Base-by-base conservation (phyloP, 2,888 invertebrate genomes). In the Caenorhabditis sp. region DNA sequence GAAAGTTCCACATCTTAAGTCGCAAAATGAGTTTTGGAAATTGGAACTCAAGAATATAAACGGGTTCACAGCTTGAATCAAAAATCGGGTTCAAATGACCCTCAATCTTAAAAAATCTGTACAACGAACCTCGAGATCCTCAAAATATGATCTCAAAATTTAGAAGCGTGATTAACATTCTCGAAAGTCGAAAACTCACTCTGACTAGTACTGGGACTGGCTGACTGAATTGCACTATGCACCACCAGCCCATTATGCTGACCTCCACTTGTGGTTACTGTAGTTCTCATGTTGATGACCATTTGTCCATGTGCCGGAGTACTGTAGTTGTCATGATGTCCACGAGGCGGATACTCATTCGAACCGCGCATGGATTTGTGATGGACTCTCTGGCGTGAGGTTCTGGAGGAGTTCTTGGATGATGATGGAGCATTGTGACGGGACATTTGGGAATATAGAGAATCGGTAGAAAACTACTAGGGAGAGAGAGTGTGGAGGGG, bases 271-370 rank as follows among this genome's bases (percentile, higher is more conserved):
- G 87, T 85, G 41, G 86, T 87, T 58, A 87, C 85, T 35, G 87
- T 87, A 12, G 87, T 87, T 61, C 85, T 86, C 85, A 87, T 70
- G 73, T 87, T 87, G 44, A 87, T 87, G 8, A 86, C 80, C 87
- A 87, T 84, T 41, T 85, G 82, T 16, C 82, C 85, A 28, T 79
- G 19, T 12, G 26, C 14, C 19, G 54, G 22, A 31, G 35, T 56
- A 69, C 74, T 70, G 73, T 69, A 61, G 59, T 14, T 49, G 12
- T 61, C 61, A 31, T 73, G 38, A 12, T 6, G 38, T 22, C 58
- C 66, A 66, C 69, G 61, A 61, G 68, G 49, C n/a, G 74, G 63
- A 26, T 74, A 64, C 41, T 64, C 74, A 54, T 74, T 63, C 5
- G 74, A 64, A 41, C 74, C 74, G 64, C 74, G 74, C 74, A 74